These are phyloP conservation scores for Vandiemenella viatica DNA, from an alignment of 2,888 invertebrate species.

Conservation along the genomic window DNA sequence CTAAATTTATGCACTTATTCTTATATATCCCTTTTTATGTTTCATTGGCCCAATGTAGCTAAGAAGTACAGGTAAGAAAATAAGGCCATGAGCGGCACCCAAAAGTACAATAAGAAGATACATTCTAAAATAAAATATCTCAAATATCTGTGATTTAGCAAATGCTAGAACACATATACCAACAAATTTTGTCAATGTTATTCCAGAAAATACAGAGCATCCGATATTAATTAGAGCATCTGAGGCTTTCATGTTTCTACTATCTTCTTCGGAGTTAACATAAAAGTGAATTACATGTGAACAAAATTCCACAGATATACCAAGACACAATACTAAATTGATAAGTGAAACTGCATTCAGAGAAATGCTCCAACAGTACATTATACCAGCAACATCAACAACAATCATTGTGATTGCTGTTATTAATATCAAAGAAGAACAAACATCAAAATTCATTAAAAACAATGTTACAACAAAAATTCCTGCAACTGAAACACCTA, in stretches of 20 bases:
- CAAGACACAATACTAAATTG: slow-evolving; percentile 82
- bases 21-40: too few relatives aligned
- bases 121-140: slow-evolving; percentile 91
- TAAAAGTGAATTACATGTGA: slow-evolving; percentile 68
- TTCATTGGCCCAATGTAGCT: slow-evolving; percentile 47
- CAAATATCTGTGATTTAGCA: slow-evolving; percentile 82
- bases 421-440: slow-evolving; percentile 58
- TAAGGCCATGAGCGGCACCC: slow-evolving; percentile 79
- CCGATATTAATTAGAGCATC: slow-evolving; percentile 70
- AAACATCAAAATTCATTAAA: slow-evolving; percentile 62
- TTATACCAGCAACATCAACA: slow-evolving; percentile 70
- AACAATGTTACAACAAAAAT: slow-evolving; percentile 35
- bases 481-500: slow-evolving; percentile 50
- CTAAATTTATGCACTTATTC: too few relatives aligned
- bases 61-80: slow-evolving; percentile 80
- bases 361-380: slow-evolving; percentile 81
- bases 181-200: slow-evolving; percentile 86
- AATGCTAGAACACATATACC: slow-evolving; percentile 82
- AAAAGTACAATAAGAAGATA: slow-evolving; percentile 84
- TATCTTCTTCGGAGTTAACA: slow-evolving; percentile 36
- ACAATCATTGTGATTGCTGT: slow-evolving; percentile 63
- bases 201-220: slow-evolving; percentile 81
- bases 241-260: slow-evolving; percentile 43
- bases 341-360: slow-evolving; percentile 89
- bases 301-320: slow-evolving; percentile 91